Base-by-base conservation (phyloP, 2,113 vertebrate genomes). In the Mormoops blainvillei region DNA sequence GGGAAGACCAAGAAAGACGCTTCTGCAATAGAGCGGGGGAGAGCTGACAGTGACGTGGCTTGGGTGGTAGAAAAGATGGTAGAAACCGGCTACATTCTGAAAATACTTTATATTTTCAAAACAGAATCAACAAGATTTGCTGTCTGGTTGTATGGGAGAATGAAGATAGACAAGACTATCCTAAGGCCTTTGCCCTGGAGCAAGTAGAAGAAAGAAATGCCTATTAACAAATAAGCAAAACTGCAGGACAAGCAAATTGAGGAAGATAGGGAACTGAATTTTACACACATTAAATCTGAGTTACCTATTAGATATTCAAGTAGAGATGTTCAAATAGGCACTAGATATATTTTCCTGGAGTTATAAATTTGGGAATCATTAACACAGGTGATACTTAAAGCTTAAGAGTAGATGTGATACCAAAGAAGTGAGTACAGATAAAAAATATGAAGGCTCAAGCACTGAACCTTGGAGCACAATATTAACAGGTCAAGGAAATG, bases 401-500 rank as follows among this genome's bases (percentile, higher is more conserved):
- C 19, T 87, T 78, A 65, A 90, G 31, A 83, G 61, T 63, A 63
- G 24, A 61, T 61, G 58, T 12, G 24, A 61, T 61, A 26, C 58
- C 58, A 26, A 61, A 26, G 56, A 26, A 61, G 58, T 61, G 58
- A 61, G 24, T 61, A 28, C 58, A 61, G 58, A 61, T 13, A 63
- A 63, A 63, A 12, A 63, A 15, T n/a, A 92, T 18, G 83, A 76
- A 89, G 26, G 19, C 54, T 58, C 83, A 95, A 81, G 65, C 20
- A 95, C 73, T 91, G n/a, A 95, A 68, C 24, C 61, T 41, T 70
- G 18, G 48, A 78, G 31, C 19, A 36, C 54, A 88, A 38, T 28
- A 91, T 43, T 63, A 95, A 89, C n/a, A 41, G 31, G 19, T 82
- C 38, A 48, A 88, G 22, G 48, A 92, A 97, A 95, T 28, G 26